These are phyloP conservation scores for Dicyrtomina minuta DNA, from an alignment of 2,888 invertebrate species.

Conservation along the genomic window DNA sequence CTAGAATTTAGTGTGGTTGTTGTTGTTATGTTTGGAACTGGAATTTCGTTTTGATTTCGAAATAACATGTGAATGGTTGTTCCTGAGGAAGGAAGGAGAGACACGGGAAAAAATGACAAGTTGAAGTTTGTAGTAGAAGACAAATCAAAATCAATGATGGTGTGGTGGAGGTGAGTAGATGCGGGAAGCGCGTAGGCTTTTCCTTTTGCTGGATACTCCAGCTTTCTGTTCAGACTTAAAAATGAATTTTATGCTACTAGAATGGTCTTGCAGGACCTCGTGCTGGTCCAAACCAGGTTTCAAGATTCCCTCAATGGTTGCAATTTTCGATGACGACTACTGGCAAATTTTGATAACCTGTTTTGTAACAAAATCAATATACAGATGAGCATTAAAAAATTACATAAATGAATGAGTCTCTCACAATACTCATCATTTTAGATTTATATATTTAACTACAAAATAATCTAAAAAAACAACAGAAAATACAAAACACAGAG, in stretches of 20 bases:
- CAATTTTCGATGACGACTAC: slow-evolving; percentile 96
- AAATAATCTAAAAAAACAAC: not conserved
- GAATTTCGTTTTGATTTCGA: too few relatives aligned
- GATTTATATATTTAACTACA: not conserved
- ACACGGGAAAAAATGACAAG: slow-evolving; percentile 4
- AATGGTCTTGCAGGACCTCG: slow-evolving; percentile 21
- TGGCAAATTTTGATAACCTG: slow-evolving; percentile 93
- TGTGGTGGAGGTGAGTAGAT: too few relatives aligned
- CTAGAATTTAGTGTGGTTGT: too few relatives aligned
- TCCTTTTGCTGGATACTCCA: slow-evolving; percentile 16
- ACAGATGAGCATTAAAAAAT: not conserved
- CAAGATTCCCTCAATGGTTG: slow-evolving; percentile 97
- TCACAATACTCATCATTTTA: too few relatives aligned
- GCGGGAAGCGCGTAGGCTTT: slow-evolving; percentile 1
- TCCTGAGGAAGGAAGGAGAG: not conserved
- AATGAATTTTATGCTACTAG: slow-evolving; percentile 14
- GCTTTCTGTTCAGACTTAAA: slow-evolving; percentile 29
- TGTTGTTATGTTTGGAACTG: too few relatives aligned
- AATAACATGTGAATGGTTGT: slow-evolving; percentile 20
- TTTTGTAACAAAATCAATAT: slow-evolving; percentile 24
- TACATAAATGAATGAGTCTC: slow-evolving; percentile 4
- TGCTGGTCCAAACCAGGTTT: slow-evolving; percentile 59
- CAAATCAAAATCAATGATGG: slow-evolving; percentile 12
- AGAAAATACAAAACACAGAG: not conserved
- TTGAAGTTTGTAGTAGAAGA: too few relatives aligned